phyloP scores from a whole-genome alignment of 2,797 vertebrate species.

The Peromyscus attwateri region DNA sequence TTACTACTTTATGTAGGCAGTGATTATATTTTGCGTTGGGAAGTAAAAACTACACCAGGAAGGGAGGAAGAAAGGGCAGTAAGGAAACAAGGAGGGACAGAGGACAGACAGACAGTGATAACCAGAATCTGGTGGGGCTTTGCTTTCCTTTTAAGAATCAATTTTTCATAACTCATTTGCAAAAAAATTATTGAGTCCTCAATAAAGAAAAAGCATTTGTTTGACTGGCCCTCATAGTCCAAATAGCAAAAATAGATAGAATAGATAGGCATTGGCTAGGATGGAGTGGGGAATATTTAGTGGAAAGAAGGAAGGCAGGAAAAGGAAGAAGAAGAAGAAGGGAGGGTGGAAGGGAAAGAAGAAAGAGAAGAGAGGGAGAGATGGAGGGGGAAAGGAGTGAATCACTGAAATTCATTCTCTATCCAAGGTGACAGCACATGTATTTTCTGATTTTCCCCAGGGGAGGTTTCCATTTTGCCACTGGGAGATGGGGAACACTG shows the following conservation, averaged over 20 bases:
- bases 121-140: background rate
- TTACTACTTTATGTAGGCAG: constrained; percentile 55
- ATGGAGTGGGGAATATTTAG: background rate
- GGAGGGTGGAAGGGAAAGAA: fast-evolving
- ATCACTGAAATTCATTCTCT: constrained; percentile 75
- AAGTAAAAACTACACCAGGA: constrained; percentile 76
- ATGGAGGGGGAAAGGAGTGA: background rate
- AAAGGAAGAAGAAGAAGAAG: background rate
- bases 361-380: background rate
- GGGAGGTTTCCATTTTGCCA: constrained; percentile 71
- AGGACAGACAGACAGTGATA: background rate
- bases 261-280: background rate
- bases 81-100: too few species aligned
- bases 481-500: constrained; percentile 66
- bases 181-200: background rate
- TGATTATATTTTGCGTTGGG: constrained; percentile 81
- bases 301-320: background rate
- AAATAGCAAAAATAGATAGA: background rate
- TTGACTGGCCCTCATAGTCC: background rate
- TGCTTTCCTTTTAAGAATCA: background rate
- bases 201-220: background rate
- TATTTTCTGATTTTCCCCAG: constrained; percentile 71
- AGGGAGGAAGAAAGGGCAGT: background rate
- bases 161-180: background rate
- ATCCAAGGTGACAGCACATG: constrained; percentile 66